phyloP scores from a whole-genome alignment of 2,888 invertebrate species.

The Folsomia candida region DNA sequence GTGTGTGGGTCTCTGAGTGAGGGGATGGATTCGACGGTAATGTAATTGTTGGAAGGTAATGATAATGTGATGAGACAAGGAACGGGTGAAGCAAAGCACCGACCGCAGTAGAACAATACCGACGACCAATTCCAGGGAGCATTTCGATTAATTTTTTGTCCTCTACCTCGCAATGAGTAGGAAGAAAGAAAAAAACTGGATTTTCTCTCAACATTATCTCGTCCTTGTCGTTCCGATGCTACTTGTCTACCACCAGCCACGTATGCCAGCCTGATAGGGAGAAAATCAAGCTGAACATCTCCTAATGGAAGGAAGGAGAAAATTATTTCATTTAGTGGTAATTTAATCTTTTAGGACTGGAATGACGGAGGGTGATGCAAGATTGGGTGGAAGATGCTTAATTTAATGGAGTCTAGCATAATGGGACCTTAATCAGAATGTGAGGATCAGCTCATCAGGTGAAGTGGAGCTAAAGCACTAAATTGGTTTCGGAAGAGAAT shows the following conservation, averaged over 20 bases:
- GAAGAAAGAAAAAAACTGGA: neutral
- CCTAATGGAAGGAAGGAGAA: neutral
- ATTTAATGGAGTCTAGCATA: no score
- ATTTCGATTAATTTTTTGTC: slow-evolving; percentile 39
- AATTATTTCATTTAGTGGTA: neutral
- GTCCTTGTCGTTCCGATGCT: no score
- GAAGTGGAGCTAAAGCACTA: neutral
- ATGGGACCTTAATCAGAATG: neutral
- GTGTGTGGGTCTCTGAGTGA: slow-evolving; percentile 11
- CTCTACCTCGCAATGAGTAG: neutral
- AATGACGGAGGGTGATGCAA: no score
- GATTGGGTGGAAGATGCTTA: no score
- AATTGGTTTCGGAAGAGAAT: slow-evolving; percentile 9
- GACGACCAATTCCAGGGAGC: slow-evolving; percentile 14
- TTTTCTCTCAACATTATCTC: slow-evolving; percentile 5
- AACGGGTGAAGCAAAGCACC: slow-evolving; percentile 9
- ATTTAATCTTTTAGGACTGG: neutral
- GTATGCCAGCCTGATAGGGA: no score
- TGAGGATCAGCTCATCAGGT: no score
- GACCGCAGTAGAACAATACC: slow-evolving; percentile 31
- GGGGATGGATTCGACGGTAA: neutral
- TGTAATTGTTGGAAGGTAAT: slow-evolving; percentile 18
- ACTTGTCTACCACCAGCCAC: no score
- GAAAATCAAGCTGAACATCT: no score
- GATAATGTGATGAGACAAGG: slow-evolving; percentile 14